These are phyloP conservation scores for Acyrthosiphon pisum DNA, from an alignment of 1,140 invertebrate genomes.

Conservation along the genomic window DNA sequence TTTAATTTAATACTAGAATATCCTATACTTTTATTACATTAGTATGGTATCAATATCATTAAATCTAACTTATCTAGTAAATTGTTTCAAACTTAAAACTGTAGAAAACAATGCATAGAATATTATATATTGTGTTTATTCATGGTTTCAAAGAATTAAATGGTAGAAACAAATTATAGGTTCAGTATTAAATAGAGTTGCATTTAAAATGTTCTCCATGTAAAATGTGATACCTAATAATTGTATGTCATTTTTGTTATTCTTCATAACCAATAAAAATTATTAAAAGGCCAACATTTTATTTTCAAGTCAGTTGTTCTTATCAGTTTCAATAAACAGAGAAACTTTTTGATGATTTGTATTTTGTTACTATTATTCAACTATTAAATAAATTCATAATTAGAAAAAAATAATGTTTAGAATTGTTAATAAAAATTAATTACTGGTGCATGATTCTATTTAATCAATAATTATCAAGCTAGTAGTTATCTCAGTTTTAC, in stretches of 20 bases:
- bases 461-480: slow-evolving; percentile 11
- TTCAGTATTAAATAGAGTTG: neutral
- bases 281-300: neutral
- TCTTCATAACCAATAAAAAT: neutral
- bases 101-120: neutral
- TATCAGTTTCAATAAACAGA: neutral
- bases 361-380: neutral
- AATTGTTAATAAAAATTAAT: neutral
- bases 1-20: neutral
- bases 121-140: neutral
- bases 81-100: neutral
- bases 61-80: neutral
- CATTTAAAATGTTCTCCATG: neutral
- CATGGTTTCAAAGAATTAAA: neutral
- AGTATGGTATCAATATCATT: neutral
- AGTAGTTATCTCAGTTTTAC: neutral
- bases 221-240: neutral
- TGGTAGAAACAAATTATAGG: neutral
- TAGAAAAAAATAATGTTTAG: neutral
- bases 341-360: neutral
- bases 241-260: neutral
- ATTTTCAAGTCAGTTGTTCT: neutral
- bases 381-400: neutral
- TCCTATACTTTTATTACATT: neutral
- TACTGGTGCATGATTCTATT: slow-evolving; percentile 15